phyloP scores from a whole-genome alignment of 2,888 invertebrate species.

The Perithous albicinctus region DNA sequence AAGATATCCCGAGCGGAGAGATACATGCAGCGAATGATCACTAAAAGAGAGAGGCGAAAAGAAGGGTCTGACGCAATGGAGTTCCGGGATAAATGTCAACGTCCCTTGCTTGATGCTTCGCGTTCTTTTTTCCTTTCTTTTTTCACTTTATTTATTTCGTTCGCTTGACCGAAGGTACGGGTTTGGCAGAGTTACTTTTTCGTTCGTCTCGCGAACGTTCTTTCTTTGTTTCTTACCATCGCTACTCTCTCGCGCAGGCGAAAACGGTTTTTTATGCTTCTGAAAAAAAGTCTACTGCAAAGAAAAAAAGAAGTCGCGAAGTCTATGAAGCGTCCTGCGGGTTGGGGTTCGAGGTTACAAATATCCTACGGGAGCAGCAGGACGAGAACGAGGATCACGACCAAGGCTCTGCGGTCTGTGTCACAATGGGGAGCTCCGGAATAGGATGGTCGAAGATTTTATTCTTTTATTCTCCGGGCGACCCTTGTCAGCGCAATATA shows the following conservation, averaged over 20 bases:
- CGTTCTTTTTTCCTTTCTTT: conserved; percentile 15
- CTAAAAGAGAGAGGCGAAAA: conserved; percentile 22
- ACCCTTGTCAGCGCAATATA: conserved; percentile 4
- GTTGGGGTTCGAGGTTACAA: conserved; percentile 14
- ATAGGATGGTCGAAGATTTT: not conserved
- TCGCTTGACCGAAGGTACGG: conserved; percentile 44
- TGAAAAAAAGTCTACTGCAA: not conserved
- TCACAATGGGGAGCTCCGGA: conserved; percentile 5
- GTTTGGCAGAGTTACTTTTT: conserved; percentile 58
- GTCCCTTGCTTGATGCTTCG: conserved; percentile 16
- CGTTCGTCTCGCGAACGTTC: conserved; percentile 34
- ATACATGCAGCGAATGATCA: conserved; percentile 37
- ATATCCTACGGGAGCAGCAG: not conserved
- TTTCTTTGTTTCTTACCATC: conserved; percentile 24
- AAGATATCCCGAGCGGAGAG: conserved; percentile 9
- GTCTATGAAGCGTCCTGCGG: not conserved
- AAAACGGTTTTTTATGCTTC: conserved; percentile 18
- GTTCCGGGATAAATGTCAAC: conserved; percentile 62
- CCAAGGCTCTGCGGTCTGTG: not conserved
- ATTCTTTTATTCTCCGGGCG: conserved; percentile 12
- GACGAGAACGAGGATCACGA: conserved; percentile 18
- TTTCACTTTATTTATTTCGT: not conserved
- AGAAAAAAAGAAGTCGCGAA: not conserved
- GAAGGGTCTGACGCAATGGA: conserved; percentile 35
- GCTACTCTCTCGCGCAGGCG: not conserved